Evolutionary conservation across 1,140 invertebrate species (phyloP), one percentile per base, ranked within the genome.

Genomic region (Acromyrmex charruanus): DNA sequence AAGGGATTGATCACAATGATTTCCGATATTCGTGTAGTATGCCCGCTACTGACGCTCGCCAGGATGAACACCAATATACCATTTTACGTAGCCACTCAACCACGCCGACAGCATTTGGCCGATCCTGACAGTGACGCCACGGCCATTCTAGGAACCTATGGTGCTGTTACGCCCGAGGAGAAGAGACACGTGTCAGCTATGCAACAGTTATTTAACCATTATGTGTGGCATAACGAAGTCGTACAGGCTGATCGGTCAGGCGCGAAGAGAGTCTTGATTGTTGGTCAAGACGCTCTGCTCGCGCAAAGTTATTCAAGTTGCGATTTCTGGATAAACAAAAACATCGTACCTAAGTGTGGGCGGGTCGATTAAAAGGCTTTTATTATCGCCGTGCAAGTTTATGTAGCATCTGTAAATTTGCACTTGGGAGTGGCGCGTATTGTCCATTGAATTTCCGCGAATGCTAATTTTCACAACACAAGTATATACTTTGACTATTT

Each of bases 121-220:
- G 97, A 97, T 77, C 96, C 96, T 1, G 96, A 97, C 89, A 96
- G 96, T 10, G 97, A 98, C 92, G 96, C 98, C 0, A 96, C 97
- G 66, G 97, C 97, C 0, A 98, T 98, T 87, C 95, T 98, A 5
- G 98, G 98, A 0, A 96, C 97, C 18, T 98, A 98, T 85, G 96
- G 97, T 69, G 96, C 97, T 0, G 96, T 96, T 77, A 97, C 96
- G 21, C 96, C 97, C 0, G 97, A 97, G 88, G 97, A 98, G 90
- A 96, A 97, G 68, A 95, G 97, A 31, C 98, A 97, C 87, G 96
- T 98, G 53, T 96, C 97, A 1, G 97, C 97, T 3, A 98, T 98
- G 95, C 97, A 98, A 91, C 96, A 97, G 75, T 93, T 98, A 0
- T 98, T 98, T 93, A 98, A 98, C 91, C 96, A 97, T 87, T 98